These are phyloP conservation scores for Anoplius nigerrimus DNA, from an alignment of 2,888 invertebrate species.

Conservation along the genomic window DNA sequence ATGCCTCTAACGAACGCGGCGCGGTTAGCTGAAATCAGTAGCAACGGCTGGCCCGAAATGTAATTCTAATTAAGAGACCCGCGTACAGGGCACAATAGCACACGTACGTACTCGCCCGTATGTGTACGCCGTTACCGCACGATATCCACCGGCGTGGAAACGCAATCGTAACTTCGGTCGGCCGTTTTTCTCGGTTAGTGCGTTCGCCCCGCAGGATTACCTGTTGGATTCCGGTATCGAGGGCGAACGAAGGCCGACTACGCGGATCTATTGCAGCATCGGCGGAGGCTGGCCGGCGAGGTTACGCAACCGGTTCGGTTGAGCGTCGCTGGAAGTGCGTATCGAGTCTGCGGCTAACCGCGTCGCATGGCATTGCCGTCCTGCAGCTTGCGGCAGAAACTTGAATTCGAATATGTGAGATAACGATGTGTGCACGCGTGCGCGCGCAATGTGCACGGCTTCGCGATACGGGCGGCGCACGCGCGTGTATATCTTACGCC, in stretches of 20 bases:
- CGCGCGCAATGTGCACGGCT: slow-evolving; percentile 7
- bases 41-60: too few relatives aligned
- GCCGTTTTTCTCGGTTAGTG: too few relatives aligned
- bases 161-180: too few relatives aligned
- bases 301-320: slow-evolving; percentile 52
- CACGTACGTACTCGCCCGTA: too few relatives aligned
- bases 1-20: too few relatives aligned
- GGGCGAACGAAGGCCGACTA: background rate
- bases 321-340: slow-evolving; percentile 53
- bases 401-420: slow-evolving; percentile 52
- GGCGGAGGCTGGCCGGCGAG: slow-evolving; percentile 29
- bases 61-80: too few relatives aligned
- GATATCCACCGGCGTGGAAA: too few relatives aligned
- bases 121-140: too few relatives aligned
- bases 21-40: too few relatives aligned
- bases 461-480: slow-evolving; percentile 4
- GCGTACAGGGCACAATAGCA: too few relatives aligned
- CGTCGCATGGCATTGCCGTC: slow-evolving; percentile 46
- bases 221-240: slow-evolving; percentile 8
- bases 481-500: background rate
- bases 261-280: background rate
- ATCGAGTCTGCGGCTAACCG: slow-evolving; percentile 61
- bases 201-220: background rate
- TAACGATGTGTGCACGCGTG: slow-evolving; percentile 8
- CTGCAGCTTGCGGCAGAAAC: slow-evolving; percentile 51